A percentile compares a stretch with the other conserved stretches of the same genome.
Conservation (phyloP, 92 coral and sea anemone genomes). For the Bergia sp. region DNA sequence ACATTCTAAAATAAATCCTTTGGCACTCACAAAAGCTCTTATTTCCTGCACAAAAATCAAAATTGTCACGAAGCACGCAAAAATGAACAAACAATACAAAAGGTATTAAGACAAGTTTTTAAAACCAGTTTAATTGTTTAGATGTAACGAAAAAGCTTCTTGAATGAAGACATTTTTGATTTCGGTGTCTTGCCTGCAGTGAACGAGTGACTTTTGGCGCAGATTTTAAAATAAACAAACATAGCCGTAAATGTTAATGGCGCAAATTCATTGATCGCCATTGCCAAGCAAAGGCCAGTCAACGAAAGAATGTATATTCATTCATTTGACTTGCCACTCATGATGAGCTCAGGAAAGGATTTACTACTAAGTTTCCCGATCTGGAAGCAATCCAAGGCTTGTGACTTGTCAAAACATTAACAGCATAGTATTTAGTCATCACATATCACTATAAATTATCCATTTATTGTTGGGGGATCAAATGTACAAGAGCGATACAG, state of each 20-base stretch:
- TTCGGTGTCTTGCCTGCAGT: background rate
- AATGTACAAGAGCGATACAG: background rate
- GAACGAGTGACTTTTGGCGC: background rate
- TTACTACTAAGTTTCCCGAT: slow-evolving; percentile 27
- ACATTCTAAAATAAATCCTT: too few species aligned
- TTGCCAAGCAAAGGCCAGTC: slow-evolving; percentile 66
- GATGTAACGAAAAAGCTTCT: too few species aligned
- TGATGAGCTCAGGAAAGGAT: background rate
- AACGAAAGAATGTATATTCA: slow-evolving; percentile 58
- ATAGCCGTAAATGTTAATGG: slow-evolving; percentile 5
- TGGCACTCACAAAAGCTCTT: too few species aligned
- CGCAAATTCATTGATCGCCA: slow-evolving; percentile 26
- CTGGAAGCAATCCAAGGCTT: slow-evolving; percentile 32
- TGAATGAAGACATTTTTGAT: background rate
- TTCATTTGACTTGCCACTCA: slow-evolving; percentile 30
- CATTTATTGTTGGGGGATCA: background rate
- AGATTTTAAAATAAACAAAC: background rate
- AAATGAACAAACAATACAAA: background rate
- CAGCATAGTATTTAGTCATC: background rate
- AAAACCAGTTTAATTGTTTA: background rate
- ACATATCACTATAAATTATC: background rate
- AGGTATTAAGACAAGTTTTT: background rate
- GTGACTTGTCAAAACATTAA: slow-evolving; percentile 19
- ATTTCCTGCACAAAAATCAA: too few species aligned
- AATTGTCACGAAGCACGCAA: background rate